These are phyloP conservation scores for Horisme vitalbata DNA, from an alignment of 2,888 invertebrate genomes.

Conservation along the genomic window DNA sequence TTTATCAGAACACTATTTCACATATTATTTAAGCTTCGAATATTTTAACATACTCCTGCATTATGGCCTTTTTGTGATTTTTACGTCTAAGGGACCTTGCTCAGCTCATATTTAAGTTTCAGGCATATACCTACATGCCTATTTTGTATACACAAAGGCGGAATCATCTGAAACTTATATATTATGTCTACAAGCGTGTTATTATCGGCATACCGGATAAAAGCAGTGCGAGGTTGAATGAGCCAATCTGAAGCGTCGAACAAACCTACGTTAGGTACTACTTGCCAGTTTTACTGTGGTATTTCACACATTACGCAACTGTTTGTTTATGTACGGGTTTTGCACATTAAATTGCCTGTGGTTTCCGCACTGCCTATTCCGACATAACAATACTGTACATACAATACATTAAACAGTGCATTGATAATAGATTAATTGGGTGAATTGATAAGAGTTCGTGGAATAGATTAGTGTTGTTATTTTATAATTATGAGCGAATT, in stretches of 20 bases:
- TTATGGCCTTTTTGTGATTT: too few species aligned
- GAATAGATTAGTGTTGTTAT: background rate
- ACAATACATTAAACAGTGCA: slow-evolving; percentile 2
- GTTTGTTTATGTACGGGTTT: slow-evolving; percentile 16
- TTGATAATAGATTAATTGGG: slow-evolving; percentile 10
- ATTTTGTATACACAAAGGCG: too few species aligned
- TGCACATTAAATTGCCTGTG: slow-evolving; percentile 2
- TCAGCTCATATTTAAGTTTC: too few species aligned
- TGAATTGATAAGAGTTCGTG: background rate
- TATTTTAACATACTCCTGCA: too few species aligned
- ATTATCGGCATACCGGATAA: too few species aligned
- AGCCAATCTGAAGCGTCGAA: background rate
- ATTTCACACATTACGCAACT: slow-evolving; percentile 6
- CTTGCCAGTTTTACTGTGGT: background rate
- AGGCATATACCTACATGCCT: too few species aligned
- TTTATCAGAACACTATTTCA: too few species aligned
- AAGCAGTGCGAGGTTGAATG: too few species aligned
- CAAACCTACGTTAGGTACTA: slow-evolving; percentile 3
- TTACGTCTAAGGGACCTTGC: too few species aligned
- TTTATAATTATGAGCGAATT: background rate
- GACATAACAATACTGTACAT: background rate
- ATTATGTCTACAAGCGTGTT: too few species aligned
- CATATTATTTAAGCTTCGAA: too few species aligned
- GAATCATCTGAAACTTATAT: too few species aligned
- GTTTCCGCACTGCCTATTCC: background rate